phyloP scores from a whole-genome alignment of 2,113 vertebrate species.

The Colistium nudipinnis region DNA sequence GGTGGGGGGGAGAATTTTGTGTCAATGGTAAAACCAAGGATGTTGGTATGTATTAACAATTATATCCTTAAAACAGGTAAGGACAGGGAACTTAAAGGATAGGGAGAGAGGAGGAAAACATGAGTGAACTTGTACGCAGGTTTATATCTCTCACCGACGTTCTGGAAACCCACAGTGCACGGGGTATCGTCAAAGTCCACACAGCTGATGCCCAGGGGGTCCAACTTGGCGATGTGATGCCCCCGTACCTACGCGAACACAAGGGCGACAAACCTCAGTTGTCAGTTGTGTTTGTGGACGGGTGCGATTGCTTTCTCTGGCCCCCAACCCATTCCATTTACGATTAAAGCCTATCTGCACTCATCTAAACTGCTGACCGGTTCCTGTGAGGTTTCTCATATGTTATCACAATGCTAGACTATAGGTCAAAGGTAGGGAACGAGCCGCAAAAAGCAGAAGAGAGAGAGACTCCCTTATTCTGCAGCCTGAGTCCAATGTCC shows the following conservation, averaged over 20 bases:
- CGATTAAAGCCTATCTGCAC: too few relatives aligned
- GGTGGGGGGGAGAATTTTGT: too few relatives aligned
- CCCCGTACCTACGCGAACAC: conserved; percentile 89
- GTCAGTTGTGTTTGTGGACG: too few relatives aligned
- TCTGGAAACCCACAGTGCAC: conserved; percentile 88
- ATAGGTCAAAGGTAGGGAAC: background rate
- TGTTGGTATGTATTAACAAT: too few relatives aligned
- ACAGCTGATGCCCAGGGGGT: conserved; percentile 96
- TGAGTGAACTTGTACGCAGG: background rate
- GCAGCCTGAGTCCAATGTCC: background rate
- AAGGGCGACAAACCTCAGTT: conserved; percentile 56
- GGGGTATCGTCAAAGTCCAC: conserved; percentile 95
- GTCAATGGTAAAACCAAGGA: too few relatives aligned
- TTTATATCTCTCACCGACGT: conserved; percentile 88
- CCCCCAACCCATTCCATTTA: too few relatives aligned
- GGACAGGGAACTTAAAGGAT: too few relatives aligned
- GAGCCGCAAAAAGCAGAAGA: too few relatives aligned
- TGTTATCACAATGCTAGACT: background rate
- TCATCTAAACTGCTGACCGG: background rate
- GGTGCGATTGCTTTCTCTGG: too few relatives aligned
- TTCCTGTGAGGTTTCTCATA: conserved; percentile 1
- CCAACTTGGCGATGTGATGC: conserved; percentile 95
- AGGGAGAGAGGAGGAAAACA: too few relatives aligned
- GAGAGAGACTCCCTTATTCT: background rate
- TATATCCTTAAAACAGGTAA: too few relatives aligned